Base-by-base conservation (phyloP, 1,140 invertebrate species). In the Portunus trituberculatus region DNA sequence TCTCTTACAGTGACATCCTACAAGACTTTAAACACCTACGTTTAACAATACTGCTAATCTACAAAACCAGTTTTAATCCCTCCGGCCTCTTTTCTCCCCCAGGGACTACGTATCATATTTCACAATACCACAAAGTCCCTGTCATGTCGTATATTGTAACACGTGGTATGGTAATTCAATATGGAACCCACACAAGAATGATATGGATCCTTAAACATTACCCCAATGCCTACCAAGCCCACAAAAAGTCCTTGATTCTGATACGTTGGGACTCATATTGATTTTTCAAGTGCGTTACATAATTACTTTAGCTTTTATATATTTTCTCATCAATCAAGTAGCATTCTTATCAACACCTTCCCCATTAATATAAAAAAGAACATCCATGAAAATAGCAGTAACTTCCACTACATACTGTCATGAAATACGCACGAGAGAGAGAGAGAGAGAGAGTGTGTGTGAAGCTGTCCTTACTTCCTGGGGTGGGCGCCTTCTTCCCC, bases 391-490 rank as follows among this genome's bases (percentile, higher is more conserved):
- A 39, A 39, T 39, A 1, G 1, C 39, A 39, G 1, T 39, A 39
- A n/a, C 7, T 25, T 29, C 20, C 76, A 83, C 20, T 83, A 45
- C 45, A 32, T 14, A 0, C 88, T 32, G 7, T 89, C 8, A 89
- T 89, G 25, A 31, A 25, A 89, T 4, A 29, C n/a, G 39, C 32
- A 89, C 87, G 31, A 90, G 88, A 32, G n/a, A 31, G 12, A 12
- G 8, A 45, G 46, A n/a, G 14, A 39, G 39, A 39, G 39, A 39
- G 39, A 39, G 39, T 2, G 39, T 6, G 1, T 6, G 0, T 28
- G 0, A 39, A 39, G 39, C 6, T 39, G 39, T 29, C 96, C 94
- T 93, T 82, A 95, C 95, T 93, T 95, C 95, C 95, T 93, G 94
- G 94, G 39, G 94, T 87, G 32, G 92, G 31, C 16, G 91, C 83